A percentile compares a stretch with the other conserved stretches of the same genome.
phyloP scores from a whole-genome alignment of 2,797 vertebrate genomes.

The Microhierax caerulescens region DNA sequence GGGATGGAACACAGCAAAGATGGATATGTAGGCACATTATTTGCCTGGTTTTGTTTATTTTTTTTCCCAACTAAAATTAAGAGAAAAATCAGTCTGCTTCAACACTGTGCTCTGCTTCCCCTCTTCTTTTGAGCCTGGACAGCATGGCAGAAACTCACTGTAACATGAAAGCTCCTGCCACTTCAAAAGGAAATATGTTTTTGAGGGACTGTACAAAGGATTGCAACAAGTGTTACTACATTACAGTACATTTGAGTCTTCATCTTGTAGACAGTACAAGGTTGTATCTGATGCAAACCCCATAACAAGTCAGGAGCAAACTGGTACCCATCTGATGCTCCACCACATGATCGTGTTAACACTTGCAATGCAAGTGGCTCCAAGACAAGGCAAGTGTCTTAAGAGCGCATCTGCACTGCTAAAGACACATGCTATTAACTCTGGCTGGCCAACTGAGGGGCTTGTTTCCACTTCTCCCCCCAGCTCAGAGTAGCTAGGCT shows the following conservation, averaged over 20 bases:
- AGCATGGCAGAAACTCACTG: not conserved
- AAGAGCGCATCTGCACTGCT: not conserved
- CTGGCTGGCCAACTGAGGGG: not conserved
- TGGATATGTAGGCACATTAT: not conserved
- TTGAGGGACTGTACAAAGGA: not conserved
- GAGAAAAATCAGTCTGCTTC: not conserved
- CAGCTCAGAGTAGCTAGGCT: not conserved
- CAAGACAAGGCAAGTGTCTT: not conserved
- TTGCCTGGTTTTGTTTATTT: not conserved
- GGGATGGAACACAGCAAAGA: not conserved
- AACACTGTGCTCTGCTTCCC: not conserved
- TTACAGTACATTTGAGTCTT: not conserved
- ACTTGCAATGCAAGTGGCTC: not conserved
- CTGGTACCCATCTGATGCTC: not conserved
- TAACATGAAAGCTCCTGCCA: not conserved
- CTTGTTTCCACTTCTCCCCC: not conserved
- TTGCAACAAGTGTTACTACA: not conserved
- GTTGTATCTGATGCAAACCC: not conserved
- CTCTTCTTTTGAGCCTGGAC: not conserved
- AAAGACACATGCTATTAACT: not conserved
- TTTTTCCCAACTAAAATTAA: not conserved
- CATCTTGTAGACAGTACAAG: not conserved
- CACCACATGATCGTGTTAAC: rapidly evolving
- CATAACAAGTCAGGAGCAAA: not conserved
- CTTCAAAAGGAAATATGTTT: not conserved